phyloP scores from a whole-genome alignment of 2,113 vertebrate species.

The Puma concolor region DNA sequence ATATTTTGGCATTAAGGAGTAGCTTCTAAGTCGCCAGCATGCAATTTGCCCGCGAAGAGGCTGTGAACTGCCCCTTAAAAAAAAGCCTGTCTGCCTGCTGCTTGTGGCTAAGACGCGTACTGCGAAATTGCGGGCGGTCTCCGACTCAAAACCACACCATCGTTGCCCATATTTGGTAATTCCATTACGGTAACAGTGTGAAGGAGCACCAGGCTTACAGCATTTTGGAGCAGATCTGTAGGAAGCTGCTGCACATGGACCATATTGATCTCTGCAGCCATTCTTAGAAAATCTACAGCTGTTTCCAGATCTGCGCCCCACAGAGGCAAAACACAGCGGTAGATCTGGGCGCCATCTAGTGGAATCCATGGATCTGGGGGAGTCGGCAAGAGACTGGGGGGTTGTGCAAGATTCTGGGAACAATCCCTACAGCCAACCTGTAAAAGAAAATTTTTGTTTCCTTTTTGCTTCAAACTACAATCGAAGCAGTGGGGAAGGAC shows the following conservation, averaged over 20 bases:
- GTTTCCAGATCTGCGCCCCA: neutral
- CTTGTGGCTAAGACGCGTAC: neutral
- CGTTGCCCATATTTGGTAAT: neutral
- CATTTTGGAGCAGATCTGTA: neutral
- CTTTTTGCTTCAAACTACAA: neutral
- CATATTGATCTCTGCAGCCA: neutral
- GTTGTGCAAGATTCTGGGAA: neutral
- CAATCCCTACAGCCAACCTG: neutral
- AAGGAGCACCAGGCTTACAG: neutral
- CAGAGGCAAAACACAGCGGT: neutral
- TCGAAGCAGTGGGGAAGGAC: neutral
- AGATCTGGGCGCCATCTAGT: conserved; percentile 80
- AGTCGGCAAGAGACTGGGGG: neutral
- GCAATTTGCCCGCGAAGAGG: neutral
- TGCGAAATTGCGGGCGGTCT: neutral
- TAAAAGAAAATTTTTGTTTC: neutral
- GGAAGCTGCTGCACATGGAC: neutral
- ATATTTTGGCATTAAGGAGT: neutral
- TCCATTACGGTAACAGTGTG: rapidly evolving
- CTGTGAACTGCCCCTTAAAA: neutral
- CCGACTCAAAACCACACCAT: neutral
- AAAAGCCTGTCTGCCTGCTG: neutral
- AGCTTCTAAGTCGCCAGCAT: neutral
- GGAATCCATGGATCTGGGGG: conserved; percentile 34
- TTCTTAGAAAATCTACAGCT: neutral